A percentile compares a stretch with the other conserved stretches of the same genome.
phyloP scores from a whole-genome alignment of 2,797 vertebrate genomes.

The Lepus townsendii region DNA sequence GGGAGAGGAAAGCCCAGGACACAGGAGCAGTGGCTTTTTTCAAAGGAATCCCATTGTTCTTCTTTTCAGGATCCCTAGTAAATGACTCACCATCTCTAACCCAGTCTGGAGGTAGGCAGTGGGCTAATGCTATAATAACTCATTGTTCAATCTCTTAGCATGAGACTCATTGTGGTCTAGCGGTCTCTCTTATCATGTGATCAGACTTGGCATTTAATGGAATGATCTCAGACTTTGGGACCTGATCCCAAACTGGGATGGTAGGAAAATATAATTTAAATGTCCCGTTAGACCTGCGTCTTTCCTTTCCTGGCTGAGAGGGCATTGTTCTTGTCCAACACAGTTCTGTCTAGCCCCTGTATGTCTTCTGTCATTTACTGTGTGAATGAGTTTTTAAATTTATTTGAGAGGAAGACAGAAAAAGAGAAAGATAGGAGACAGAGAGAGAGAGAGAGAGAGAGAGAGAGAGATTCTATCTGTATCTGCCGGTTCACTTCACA shows the following conservation, averaged over 20 bases:
- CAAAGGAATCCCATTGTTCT: neutral
- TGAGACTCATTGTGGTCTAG: neutral
- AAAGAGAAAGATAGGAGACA: too few relatives aligned
- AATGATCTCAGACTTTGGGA: neutral
- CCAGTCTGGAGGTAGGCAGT: neutral
- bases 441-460: too few relatives aligned
- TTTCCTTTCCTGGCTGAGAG: neutral
- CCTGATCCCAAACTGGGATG: neutral
- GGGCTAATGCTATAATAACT: neutral
- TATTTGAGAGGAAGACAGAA: too few relatives aligned
- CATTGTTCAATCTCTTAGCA: neutral
- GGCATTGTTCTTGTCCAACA: neutral
- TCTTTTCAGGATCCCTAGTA: neutral
- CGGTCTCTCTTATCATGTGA: neutral
- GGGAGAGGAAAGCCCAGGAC: neutral
- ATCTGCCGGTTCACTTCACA: too few relatives aligned
- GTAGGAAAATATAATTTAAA: neutral
- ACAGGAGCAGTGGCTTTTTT: neutral
- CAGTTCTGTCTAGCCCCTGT: neutral
- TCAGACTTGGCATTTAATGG: neutral
- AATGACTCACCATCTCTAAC: neutral
- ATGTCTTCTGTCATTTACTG: neutral
- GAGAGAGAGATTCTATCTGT: too few relatives aligned
- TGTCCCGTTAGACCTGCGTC: neutral
- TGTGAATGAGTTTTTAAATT: neutral